phyloP scores from a whole-genome alignment of 2,888 invertebrate species.

The Ligdia adustata region DNA sequence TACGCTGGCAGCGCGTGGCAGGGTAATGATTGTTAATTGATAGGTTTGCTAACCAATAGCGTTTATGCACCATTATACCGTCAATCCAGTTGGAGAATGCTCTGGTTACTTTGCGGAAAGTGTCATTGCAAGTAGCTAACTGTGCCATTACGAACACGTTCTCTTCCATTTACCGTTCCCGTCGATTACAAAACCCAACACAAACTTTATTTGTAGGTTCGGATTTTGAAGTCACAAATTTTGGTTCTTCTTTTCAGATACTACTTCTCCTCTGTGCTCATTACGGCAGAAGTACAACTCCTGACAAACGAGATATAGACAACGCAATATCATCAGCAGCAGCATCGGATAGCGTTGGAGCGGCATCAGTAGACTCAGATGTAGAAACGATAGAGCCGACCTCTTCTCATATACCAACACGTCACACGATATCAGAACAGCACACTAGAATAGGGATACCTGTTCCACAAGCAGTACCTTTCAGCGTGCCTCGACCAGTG shows the following conservation, averaged over 20 bases:
- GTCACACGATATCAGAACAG: conserved; percentile 70
- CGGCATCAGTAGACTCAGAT: background rate
- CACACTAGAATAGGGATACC: conserved; percentile 80
- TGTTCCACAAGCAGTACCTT: conserved; percentile 76
- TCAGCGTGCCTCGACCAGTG: conserved; percentile 65
- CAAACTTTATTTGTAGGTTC: no score
- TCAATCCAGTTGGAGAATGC: conserved; percentile 2
- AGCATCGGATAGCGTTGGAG: conserved; percentile 4
- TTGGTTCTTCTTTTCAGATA: no score
- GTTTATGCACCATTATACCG: conserved; percentile 12
- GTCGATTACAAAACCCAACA: no score
- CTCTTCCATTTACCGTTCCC: no score
- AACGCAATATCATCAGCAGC: conserved; percentile 11
- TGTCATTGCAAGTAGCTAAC: background rate
- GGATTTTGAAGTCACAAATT: no score
- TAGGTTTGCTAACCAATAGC: conserved; percentile 2
- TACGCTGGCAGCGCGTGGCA: no score
- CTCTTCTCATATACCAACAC: conserved; percentile 52
- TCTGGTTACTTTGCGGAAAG: background rate
- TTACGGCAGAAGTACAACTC: conserved; percentile 20
- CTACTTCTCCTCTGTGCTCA: conserved; percentile 43
- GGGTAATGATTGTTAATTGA: no score
- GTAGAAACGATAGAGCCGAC: background rate
- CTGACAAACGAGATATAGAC: conserved; percentile 28
- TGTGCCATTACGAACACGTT: background rate